A percentile compares a stretch with the other conserved stretches of the same genome.
These are phyloP conservation scores for Malacoraja senta DNA, from an alignment of 2,797 vertebrate species.

Conservation along the genomic window DNA sequence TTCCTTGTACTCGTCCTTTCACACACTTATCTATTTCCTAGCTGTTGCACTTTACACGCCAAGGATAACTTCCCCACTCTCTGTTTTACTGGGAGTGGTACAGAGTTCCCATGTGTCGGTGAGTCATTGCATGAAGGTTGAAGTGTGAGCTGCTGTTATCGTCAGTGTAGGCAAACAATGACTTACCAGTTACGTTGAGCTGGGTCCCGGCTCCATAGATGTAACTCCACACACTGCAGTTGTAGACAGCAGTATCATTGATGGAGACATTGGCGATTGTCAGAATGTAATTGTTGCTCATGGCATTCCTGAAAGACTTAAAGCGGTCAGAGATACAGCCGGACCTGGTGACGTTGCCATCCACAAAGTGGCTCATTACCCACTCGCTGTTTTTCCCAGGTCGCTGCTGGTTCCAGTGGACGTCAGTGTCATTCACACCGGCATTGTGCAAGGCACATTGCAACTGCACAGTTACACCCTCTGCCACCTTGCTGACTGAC, in stretches of 20 bases:
- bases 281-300: slow-evolving; percentile 1
- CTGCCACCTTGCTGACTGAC: not conserved
- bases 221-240: not conserved
- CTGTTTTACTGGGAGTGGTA: too few species aligned
- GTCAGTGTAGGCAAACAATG: not conserved
- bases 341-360: not conserved
- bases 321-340: not conserved
- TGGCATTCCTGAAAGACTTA: not conserved
- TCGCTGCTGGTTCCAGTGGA: not conserved
- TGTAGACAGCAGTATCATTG: not conserved
- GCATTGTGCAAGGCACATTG: not conserved
- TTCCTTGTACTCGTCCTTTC: too few species aligned
- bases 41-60: too few species aligned
- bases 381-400: not conserved
- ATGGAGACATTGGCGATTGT: too few species aligned
- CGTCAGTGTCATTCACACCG: not conserved
- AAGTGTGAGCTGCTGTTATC: too few species aligned
- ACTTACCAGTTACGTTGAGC: slow-evolving; percentile 9
- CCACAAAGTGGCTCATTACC: not conserved
- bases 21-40: too few species aligned
- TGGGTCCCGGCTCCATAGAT: not conserved
- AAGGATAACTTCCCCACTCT: too few species aligned
- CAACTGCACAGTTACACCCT: not conserved
- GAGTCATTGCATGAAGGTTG: too few species aligned
- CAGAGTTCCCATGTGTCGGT: too few species aligned